Evolutionary conservation across 2,888 invertebrate species (phyloP).

Genomic region (Gastrophysa polygoni): DNA sequence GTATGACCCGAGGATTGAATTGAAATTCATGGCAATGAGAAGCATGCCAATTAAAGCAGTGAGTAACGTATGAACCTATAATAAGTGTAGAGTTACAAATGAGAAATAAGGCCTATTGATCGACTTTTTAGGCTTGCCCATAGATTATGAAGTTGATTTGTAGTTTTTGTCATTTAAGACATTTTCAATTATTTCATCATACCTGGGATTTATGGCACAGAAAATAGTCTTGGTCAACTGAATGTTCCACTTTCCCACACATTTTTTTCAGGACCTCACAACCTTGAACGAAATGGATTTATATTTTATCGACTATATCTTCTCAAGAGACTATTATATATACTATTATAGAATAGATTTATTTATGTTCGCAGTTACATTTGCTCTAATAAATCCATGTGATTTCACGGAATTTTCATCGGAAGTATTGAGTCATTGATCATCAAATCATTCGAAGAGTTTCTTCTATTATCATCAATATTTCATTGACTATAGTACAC

Average conservation of each 20-base stretch:
- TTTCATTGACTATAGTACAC: too few relatives aligned
- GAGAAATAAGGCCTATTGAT: conserved; percentile 12
- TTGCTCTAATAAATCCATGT: too few relatives aligned
- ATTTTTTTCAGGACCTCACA: not conserved
- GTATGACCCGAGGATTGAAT: conserved; percentile 16
- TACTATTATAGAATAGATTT: too few relatives aligned
- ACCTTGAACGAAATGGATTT: not conserved
- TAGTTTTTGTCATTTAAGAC: not conserved
- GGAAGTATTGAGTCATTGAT: too few relatives aligned
- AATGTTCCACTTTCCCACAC: not conserved
- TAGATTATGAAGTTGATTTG: not conserved
- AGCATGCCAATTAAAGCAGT: conserved; percentile 21
- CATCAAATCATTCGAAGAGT: too few relatives aligned
- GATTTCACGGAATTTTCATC: too few relatives aligned
- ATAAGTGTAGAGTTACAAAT: conserved; percentile 1
- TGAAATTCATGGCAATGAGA: conserved; percentile 21
- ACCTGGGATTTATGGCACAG: not conserved
- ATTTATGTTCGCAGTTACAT: too few relatives aligned
- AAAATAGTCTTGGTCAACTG: not conserved
- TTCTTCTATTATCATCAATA: too few relatives aligned
- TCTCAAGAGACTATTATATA: too few relatives aligned
- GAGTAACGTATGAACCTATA: not conserved
- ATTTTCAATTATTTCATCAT: not conserved
- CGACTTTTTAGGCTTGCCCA: conserved; percentile 15
- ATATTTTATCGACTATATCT: too few relatives aligned